Evolutionary conservation across 2,113 vertebrate species (phyloP), one percentile per base, ranked within the genome.

Genomic region (Pholis gunnellus): DNA sequence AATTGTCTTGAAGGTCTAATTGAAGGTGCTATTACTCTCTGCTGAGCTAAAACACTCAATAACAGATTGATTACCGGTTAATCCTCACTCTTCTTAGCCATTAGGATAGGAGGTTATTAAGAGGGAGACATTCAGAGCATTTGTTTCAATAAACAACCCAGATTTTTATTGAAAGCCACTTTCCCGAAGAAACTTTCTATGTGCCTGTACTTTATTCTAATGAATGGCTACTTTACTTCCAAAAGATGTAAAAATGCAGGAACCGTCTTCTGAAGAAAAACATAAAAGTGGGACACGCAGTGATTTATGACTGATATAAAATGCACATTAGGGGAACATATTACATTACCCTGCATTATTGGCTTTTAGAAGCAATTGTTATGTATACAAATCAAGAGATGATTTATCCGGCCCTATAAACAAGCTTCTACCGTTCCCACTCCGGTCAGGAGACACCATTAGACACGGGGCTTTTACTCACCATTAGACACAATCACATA

Each of bases 141-240:
- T 92, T 88, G 83, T 92, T 94, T 91, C 73, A 83, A 92, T 93
- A 91, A 92, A 89, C 76, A 90, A 87, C 29, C 27, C 42, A 40
- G 70, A 78, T 81, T 92, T 89, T 84, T 83, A 84, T 71, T 82
- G 75, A 93, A 83, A 89, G 77, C 83, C 83, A 85, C 78, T 90
- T 90, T 85, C 40, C 86, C 81, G 83, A 88, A 91, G 77, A 90
- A 89, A 81, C 73, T 69, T 82, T 77, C 71, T 66, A 40, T 83
- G 44, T 50, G 73, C 42, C 50, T 61, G 63, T 81, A 50, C 82
- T 86, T 91, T 81, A 89, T 75, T 84, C 73, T 80, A 92, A 93
- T 86, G 79, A 90, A 75, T 42, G 74, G 76, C 56, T 88, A 46
- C 60, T 90, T 89, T 78, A 27, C 72, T 85, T 84, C 68, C 9